Percentiles rank a stretch among this genome's conserved stretches.
Evolutionary conservation across 1,140 invertebrate species (phyloP).

Genomic region (Calosoma granatense): DNA sequence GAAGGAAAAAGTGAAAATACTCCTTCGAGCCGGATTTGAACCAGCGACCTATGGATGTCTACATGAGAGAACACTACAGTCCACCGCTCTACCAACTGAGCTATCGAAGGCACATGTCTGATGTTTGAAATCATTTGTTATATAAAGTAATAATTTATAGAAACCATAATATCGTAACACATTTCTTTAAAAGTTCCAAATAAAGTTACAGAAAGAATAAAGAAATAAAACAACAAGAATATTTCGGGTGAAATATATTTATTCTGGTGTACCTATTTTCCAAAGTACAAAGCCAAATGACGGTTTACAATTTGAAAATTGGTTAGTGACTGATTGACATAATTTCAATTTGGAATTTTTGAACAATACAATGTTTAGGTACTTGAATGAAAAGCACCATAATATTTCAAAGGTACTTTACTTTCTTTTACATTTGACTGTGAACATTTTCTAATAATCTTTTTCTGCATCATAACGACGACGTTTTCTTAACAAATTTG

Average conservation of each 20-base stretch:
- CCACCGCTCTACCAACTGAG: constrained; percentile 84
- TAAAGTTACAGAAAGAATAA: neutral
- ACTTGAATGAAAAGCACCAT: neutral
- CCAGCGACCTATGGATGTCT: constrained; percentile 56
- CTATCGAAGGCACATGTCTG: constrained; percentile 53
- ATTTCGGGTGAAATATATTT: neutral
- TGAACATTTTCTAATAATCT: neutral
- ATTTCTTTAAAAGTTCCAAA: neutral
- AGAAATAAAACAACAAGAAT: neutral
- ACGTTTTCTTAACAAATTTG: too few species aligned
- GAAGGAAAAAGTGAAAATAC: constrained; percentile 8
- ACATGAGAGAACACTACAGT: constrained; percentile 51
- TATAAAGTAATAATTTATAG: too few species aligned
- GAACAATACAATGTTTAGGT: neutral
- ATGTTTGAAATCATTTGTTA: too few species aligned
- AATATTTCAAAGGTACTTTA: neutral
- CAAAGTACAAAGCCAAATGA: constrained; percentile 2
- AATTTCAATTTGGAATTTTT: neutral
- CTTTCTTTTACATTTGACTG: neutral
- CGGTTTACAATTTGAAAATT: neutral
- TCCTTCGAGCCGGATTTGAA: constrained; percentile 60
- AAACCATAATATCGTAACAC: too few species aligned
- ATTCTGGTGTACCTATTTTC: constrained; percentile 5
- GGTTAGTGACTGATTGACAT: neutral
- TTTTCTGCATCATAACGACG: too few species aligned